These are phyloP conservation scores for Enteromius thamalakanensis DNA, from an alignment of 2,797 vertebrate genomes.

Conservation along the genomic window DNA sequence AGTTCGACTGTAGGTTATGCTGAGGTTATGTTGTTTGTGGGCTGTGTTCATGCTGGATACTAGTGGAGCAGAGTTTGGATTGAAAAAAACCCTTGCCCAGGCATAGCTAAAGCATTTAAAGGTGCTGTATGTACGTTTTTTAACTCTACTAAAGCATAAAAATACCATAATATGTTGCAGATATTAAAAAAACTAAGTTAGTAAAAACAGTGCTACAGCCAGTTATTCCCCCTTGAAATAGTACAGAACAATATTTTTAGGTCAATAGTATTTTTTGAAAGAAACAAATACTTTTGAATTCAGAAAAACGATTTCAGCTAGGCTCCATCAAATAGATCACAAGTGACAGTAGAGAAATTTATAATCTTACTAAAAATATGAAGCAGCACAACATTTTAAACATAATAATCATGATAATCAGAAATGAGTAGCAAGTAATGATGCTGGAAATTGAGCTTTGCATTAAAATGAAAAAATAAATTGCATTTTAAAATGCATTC, in stretches of 20 bases:
- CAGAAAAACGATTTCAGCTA: not conserved
- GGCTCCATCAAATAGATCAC: not conserved
- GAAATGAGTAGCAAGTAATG: not conserved
- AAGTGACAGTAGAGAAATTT: not conserved
- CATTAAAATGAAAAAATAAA: too few relatives aligned
- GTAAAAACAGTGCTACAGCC: too few relatives aligned
- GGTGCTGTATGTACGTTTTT: too few relatives aligned
- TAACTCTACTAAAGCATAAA: too few relatives aligned
- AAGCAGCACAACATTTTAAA: too few relatives aligned
- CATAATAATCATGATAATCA: too few relatives aligned
- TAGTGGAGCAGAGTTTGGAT: not conserved
- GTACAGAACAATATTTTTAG: not conserved
- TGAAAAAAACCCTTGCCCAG: not conserved
- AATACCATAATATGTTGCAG: too few relatives aligned
- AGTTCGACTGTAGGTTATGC: conserved; percentile 5
- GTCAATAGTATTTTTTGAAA: not conserved
- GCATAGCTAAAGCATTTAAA: not conserved
- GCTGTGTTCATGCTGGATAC: not conserved
- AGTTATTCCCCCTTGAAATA: too few relatives aligned
- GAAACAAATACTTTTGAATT: not conserved
- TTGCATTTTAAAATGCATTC: too few relatives aligned
- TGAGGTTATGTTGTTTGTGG: conserved; percentile 23
- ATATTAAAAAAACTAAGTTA: too few relatives aligned
- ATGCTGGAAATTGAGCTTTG: not conserved
- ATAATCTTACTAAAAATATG: not conserved